Conservation (phyloP, 1,140 invertebrate species). For the Stenopsyche tienmushanensis region DNA sequence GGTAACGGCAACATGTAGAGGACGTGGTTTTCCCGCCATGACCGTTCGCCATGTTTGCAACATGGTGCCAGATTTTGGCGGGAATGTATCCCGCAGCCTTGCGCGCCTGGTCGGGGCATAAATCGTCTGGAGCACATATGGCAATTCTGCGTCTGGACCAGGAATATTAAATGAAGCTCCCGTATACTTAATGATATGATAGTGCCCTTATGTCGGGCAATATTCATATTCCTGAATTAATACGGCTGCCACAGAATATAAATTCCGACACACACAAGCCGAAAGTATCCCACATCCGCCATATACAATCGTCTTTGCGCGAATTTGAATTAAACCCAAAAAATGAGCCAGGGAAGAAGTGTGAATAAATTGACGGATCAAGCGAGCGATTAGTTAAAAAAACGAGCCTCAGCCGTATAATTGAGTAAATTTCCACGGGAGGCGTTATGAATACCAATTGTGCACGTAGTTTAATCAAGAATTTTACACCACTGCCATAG, state of each 20-base stretch:
- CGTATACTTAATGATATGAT: no score
- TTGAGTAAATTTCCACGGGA: slow-evolving; percentile 1
- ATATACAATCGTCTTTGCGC: no score
- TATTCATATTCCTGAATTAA: no score
- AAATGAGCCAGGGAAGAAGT: no score
- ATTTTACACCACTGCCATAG: slow-evolving; percentile 8
- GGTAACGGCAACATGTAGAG: no score
- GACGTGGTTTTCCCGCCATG: neutral
- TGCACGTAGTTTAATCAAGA: slow-evolving; percentile 12
- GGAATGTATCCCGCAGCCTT: neutral
- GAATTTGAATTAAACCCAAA: no score
- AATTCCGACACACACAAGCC: no score
- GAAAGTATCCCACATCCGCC: no score
- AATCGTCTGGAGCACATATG: slow-evolving; percentile 6
- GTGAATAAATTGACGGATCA: slow-evolving; percentile 13
- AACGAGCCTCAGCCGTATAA: neutral
- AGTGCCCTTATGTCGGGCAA: no score
- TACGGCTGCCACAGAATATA: no score
- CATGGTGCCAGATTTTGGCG: neutral
- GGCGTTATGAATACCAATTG: slow-evolving; percentile 22
- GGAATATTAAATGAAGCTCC: slow-evolving; percentile 4
- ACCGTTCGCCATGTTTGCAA: neutral
- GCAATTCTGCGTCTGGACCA: neutral
- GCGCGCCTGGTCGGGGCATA: neutral
- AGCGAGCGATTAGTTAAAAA: slow-evolving; percentile 21